Base-by-base conservation (phyloP, 2,888 invertebrate genomes). In the Lissocephala sabroskyi region DNA sequence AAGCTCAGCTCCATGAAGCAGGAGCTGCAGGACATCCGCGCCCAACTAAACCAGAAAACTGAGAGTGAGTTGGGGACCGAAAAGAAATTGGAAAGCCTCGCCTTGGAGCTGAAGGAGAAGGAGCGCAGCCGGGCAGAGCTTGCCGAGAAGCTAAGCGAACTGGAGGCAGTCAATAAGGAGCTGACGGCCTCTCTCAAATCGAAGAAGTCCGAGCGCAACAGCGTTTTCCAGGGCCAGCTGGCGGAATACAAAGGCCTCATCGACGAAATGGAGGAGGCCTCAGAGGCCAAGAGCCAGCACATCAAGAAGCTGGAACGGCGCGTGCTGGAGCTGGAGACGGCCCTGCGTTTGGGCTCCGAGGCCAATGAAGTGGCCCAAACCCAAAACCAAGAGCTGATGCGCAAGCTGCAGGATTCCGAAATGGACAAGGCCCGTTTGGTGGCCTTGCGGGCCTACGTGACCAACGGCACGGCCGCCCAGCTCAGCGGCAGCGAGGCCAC, bases 221-320 rank as follows among this genome's bases (percentile, higher is more conserved):
- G 62, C 28, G 79, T 77, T 0, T 58, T 68, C 16, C 59, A 68
- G 30, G 47, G 52, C 0, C 70, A 70, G 29, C 49, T 81, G 17
- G 52, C 44, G 1, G 81, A 81, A 26, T 81, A 81, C 33, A 67
- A 79, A 39, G 70, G 65, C 19, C 61, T 79, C 33, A 66, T 81
- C 23, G 80, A 80, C 43, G 80, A 81, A 56, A 68, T 80, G 79
- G 80, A 79, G 33, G 79, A 78, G 1, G 39, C 61, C 0, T 41
- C 63, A n/a, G 54, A 40, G 1, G 59, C 46, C 2, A 80, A 77
- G 39, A 45, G 58, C 5, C 28, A 23, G 2, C 51, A 59, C 30
- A 19, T 77, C 19, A 41, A 61, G 29, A 56, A 65, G 32, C 57
- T 73, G 0, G 60, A 79, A 32, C 28, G 7, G 0, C 60, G 70